These are phyloP conservation scores for Mesochorus sp. DNA, from an alignment of 2,888 invertebrate genomes.

Conservation along the genomic window DNA sequence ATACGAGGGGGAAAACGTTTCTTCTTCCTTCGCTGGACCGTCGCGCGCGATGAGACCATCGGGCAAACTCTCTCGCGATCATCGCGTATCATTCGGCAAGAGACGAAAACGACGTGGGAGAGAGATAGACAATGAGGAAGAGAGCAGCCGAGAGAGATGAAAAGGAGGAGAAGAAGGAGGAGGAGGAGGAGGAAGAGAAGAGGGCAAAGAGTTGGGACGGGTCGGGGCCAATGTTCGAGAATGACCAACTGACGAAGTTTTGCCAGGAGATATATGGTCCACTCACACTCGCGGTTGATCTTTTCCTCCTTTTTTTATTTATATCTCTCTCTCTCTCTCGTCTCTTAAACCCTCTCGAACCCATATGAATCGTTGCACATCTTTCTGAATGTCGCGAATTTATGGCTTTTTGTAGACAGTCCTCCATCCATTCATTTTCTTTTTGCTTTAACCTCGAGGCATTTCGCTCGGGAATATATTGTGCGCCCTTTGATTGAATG, in stretches of 20 bases:
- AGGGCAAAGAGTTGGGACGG: constrained; percentile 25
- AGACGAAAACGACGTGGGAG: constrained; percentile 33
- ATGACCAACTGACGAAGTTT: constrained; percentile 65
- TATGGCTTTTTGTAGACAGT: constrained; percentile 7
- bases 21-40: constrained; percentile 65
- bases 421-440: constrained; percentile 31
- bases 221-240: constrained; percentile 68
- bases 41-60: constrained; percentile 36
- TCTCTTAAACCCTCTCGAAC: background rate
- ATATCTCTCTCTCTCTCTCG: background rate
- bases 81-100: constrained; percentile 45
- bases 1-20: constrained; percentile 57
- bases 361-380: constrained; percentile 10
- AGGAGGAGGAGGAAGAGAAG: constrained; percentile 5
- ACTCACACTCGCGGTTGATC: background rate
- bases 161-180: constrained; percentile 24
- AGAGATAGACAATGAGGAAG: constrained; percentile 21
- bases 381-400: constrained; percentile 16
- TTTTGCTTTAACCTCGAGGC: background rate
- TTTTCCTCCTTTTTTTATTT: background rate
- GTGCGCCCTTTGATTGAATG: constrained; percentile 19
- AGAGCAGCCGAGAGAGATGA: constrained; percentile 10
- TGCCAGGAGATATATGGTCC: constrained; percentile 39
- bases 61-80: constrained; percentile 23
- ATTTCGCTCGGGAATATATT: background rate